phyloP scores from a whole-genome alignment of 2,797 vertebrate species.

The Sandelia bainsii region DNA sequence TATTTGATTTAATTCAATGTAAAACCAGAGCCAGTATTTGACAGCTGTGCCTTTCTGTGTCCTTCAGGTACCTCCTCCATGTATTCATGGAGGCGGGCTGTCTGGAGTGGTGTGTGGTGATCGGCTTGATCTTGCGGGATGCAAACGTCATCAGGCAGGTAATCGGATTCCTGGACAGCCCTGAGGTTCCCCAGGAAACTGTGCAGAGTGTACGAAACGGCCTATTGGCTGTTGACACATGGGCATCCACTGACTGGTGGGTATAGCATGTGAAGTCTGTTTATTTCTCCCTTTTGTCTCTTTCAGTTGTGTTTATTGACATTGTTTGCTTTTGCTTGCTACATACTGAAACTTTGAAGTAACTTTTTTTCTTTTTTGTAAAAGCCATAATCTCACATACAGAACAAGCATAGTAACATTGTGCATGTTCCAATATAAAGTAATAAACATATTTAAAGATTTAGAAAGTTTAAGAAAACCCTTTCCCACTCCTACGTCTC shows the following conservation, averaged over 20 bases:
- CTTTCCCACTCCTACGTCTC: not conserved
- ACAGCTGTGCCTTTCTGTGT: not conserved
- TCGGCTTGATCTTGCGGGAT: conserved; percentile 95
- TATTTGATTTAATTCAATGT: not conserved
- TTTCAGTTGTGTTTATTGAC: not conserved
- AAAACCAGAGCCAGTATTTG: not conserved
- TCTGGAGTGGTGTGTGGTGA: conserved; percentile 96
- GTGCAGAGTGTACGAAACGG: conserved; percentile 91
- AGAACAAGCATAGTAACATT: no score
- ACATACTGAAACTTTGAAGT: no score
- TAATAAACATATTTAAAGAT: no score
- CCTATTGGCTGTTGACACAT: conserved; percentile 89
- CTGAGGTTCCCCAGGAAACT: conserved; percentile 90
- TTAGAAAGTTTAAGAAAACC: no score
- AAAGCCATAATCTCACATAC: no score
- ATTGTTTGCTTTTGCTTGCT: not conserved
- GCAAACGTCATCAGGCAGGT: conserved; percentile 92
- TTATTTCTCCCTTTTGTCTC: not conserved
- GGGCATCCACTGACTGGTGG: conserved; percentile 95
- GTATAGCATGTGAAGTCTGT: conserved; percentile 36
- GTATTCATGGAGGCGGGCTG: conserved; percentile 98
- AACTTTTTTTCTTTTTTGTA: no score
- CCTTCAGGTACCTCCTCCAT: conserved; percentile 93
- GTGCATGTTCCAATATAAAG: no score
- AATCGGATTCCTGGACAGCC: conserved; percentile 89